Conservation (phyloP, 1,140 invertebrate species). For the Nebria ingens region DNA sequence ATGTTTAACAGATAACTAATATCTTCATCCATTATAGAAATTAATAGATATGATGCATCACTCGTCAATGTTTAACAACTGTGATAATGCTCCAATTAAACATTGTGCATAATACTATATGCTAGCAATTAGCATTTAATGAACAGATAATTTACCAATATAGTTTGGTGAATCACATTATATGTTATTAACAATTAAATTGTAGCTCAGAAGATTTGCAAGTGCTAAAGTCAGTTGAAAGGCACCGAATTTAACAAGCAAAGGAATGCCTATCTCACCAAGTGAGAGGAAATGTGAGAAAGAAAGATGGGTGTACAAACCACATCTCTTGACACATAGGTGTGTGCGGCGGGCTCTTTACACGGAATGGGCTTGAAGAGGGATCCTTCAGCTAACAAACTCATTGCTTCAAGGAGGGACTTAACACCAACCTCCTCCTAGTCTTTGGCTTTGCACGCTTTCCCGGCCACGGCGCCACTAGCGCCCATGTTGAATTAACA, state of each 20-base stretch:
- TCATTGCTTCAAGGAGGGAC: background rate
- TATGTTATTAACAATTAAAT: slow-evolving; percentile 21
- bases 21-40: too few relatives aligned
- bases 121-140: too few relatives aligned
- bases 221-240: background rate
- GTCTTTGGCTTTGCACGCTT: background rate
- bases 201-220: slow-evolving; percentile 18
- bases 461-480: background rate
- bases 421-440: background rate
- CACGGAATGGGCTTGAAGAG: background rate
- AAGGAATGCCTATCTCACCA: slow-evolving; percentile 11
- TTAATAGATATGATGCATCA: too few relatives aligned
- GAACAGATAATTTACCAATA: slow-evolving; percentile 20
- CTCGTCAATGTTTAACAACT: too few relatives aligned
- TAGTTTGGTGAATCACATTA: too few relatives aligned
- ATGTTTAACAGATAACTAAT: too few relatives aligned
- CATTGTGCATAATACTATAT: too few relatives aligned
- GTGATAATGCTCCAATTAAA: too few relatives aligned
- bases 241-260: background rate
- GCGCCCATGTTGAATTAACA: background rate
- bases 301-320: background rate
- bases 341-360: background rate
- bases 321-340: background rate
- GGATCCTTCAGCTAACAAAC: background rate
- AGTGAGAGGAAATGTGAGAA: too few relatives aligned